phyloP scores from a whole-genome alignment of 2,113 vertebrate species.

The Nymphicus hollandicus region DNA sequence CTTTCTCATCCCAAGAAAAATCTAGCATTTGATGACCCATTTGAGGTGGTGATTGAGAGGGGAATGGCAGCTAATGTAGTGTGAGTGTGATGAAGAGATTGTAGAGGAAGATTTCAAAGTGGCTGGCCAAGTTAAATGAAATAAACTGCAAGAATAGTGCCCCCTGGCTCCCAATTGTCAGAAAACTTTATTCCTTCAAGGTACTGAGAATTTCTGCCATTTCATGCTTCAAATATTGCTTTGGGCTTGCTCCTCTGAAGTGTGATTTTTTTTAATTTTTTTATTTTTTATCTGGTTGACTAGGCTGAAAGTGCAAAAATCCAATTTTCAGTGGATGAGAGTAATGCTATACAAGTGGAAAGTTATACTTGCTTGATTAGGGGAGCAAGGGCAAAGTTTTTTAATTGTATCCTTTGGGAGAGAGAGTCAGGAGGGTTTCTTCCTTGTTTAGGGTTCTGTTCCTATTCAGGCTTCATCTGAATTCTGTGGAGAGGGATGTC shows the following conservation, averaged over 20 bases:
- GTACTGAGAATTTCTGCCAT: background rate
- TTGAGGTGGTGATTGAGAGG: background rate
- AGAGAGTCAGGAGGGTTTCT: background rate
- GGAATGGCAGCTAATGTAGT: background rate
- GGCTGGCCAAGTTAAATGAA: background rate
- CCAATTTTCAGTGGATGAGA: background rate
- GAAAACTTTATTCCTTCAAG: background rate
- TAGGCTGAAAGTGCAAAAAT: background rate
- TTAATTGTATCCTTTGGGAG: background rate
- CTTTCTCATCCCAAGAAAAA: background rate
- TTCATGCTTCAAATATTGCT: constrained; percentile 36
- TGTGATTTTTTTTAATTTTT: background rate
- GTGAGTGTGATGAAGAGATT: background rate
- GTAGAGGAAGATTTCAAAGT: background rate
- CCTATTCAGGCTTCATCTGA: background rate
- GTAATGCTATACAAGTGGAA: background rate
- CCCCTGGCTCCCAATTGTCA: background rate
- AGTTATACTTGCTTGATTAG: background rate
- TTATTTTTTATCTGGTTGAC: background rate
- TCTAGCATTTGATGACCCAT: background rate
- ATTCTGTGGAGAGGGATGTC: background rate
- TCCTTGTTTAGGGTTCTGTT: background rate
- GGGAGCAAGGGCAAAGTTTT: background rate
- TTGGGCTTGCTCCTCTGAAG: constrained; percentile 31
- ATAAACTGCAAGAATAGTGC: background rate